A percentile compares a stretch with the other conserved stretches of the same genome.
Conservation (phyloP, 1,140 invertebrate genomes). For the Heliconius melpomene region DNA sequence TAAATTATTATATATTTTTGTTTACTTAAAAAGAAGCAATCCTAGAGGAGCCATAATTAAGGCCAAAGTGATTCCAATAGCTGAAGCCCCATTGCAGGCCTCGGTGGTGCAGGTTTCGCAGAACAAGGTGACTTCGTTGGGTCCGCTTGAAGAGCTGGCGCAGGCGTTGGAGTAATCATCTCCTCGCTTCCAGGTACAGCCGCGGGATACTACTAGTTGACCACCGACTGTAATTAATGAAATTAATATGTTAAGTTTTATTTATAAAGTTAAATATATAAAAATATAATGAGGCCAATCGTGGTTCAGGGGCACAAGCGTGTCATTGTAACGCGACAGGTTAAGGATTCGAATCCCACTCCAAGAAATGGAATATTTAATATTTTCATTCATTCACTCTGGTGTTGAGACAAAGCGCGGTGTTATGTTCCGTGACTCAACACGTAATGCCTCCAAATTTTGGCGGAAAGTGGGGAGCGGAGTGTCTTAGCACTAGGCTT, state of each 20-base stretch:
- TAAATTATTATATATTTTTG: constrained; percentile 21
- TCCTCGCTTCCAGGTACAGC: constrained; percentile 81
- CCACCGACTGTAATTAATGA: constrained; percentile 74
- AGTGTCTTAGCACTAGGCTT: too few relatives aligned
- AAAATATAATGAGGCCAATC: too few relatives aligned
- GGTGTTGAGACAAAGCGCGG: too few relatives aligned
- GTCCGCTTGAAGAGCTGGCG: constrained; percentile 68
- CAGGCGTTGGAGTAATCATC: constrained; percentile 81
- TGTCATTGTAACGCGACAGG: too few relatives aligned
- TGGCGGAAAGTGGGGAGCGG: too few relatives aligned
- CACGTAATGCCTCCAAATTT: too few relatives aligned
- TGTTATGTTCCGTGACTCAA: too few relatives aligned
- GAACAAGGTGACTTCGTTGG: constrained; percentile 81
- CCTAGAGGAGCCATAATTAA: constrained; percentile 69
- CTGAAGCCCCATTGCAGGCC: constrained; percentile 78
- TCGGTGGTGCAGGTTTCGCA: constrained; percentile 81
- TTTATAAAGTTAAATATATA: too few relatives aligned
- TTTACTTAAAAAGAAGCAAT: constrained; percentile 72
- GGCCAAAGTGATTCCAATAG: constrained; percentile 71
- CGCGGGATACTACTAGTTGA: constrained; percentile 73
- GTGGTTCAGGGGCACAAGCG: too few relatives aligned
- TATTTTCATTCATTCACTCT: too few relatives aligned
- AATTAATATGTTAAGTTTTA: not conserved
- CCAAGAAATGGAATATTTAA: too few relatives aligned
- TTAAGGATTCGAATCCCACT: too few relatives aligned